phyloP scores from a whole-genome alignment of 2,797 vertebrate genomes.

The Smutsia gigantea region DNA sequence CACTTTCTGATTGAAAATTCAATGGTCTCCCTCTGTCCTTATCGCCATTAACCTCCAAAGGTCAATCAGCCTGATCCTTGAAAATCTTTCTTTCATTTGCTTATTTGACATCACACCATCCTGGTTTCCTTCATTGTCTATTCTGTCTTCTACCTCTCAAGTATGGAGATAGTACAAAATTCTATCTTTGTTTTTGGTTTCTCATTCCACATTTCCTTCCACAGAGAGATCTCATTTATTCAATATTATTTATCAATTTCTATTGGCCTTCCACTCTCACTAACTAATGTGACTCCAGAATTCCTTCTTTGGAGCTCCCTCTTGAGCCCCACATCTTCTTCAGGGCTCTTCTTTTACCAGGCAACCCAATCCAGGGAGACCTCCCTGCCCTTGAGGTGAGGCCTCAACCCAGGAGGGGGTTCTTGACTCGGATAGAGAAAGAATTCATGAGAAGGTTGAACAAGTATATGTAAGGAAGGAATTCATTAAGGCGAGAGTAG shows the following conservation, averaged over 20 bases:
- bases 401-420: too few relatives aligned
- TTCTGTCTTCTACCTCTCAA: not conserved
- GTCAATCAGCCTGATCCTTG: not conserved
- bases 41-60: not conserved
- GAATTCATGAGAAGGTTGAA: too few relatives aligned
- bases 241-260: not conserved
- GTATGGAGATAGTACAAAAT: not conserved
- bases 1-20: not conserved
- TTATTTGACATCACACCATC: not conserved
- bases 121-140: not conserved
- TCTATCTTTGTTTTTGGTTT: not conserved
- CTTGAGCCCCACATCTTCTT: not conserved
- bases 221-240: not conserved
- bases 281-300: not conserved
- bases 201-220: not conserved
- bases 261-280: not conserved
- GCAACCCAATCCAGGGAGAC: too few relatives aligned
- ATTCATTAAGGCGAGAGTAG: too few relatives aligned
- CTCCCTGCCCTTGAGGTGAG: too few relatives aligned
- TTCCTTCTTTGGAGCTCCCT: not conserved
- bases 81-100: not conserved
- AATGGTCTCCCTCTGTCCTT: not conserved
- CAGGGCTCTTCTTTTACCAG: not conserved
- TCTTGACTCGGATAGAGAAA: too few relatives aligned
- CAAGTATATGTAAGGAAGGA: too few relatives aligned